Evolutionary conservation across 1,140 invertebrate species (phyloP).

Genomic region (Magallana ariakensis): DNA sequence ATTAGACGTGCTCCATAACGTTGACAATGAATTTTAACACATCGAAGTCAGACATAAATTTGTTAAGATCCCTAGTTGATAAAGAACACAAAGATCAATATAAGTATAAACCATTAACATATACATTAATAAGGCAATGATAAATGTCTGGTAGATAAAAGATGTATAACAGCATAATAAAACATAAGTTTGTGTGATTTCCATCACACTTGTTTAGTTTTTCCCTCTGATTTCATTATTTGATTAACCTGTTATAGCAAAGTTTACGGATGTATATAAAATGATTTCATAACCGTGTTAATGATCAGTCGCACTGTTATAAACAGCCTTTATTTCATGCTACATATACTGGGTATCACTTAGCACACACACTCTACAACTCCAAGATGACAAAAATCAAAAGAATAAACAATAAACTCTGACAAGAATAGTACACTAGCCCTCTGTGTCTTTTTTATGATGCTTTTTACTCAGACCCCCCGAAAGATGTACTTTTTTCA

Average conservation of each 20-base stretch:
- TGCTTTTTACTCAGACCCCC: constrained; percentile 4
- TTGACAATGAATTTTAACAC: too few relatives aligned
- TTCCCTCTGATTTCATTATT: constrained; percentile 24
- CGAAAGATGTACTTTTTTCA: not conserved
- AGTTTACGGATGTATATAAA: not conserved
- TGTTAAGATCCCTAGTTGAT: too few relatives aligned
- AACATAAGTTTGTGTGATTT: not conserved
- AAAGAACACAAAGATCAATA: too few relatives aligned
- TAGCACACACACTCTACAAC: constrained; percentile 1
- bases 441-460: not conserved
- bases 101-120: too few relatives aligned
- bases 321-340: not conserved
- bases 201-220: not conserved
- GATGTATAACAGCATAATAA: too few relatives aligned
- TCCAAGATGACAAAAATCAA: not conserved
- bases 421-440: not conserved
- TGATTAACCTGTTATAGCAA: not conserved
- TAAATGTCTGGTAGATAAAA: too few relatives aligned
- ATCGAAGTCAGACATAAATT: too few relatives aligned
- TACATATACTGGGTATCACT: not conserved
- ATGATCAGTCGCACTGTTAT: not conserved
- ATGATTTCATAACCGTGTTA: not conserved
- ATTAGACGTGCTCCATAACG: too few relatives aligned
- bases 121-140: too few relatives aligned
- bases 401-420: not conserved